Conservation (phyloP, 1,140 invertebrate species). For the Sycophaga agraensis region DNA sequence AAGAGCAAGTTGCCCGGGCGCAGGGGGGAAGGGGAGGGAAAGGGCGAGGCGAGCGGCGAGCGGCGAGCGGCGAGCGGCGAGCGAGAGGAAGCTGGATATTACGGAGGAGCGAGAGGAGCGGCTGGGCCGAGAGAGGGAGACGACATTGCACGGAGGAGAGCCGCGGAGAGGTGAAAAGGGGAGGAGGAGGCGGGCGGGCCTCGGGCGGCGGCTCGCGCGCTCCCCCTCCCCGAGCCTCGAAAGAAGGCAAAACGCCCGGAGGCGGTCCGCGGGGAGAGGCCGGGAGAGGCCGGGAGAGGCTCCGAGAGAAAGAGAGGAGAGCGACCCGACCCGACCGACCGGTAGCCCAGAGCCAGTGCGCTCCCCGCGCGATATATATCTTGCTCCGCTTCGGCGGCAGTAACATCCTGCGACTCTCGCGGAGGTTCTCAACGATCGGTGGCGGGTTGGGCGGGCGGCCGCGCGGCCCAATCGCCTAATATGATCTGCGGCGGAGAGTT, state of each 20-base stretch:
- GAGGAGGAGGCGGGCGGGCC: background rate
- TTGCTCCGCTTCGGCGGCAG: conserved; percentile 40
- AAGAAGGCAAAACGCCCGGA: conserved; percentile 40
- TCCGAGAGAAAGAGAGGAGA: conserved; percentile 38
- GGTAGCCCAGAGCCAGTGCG: conserved; percentile 41
- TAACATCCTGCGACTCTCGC: conserved; percentile 42
- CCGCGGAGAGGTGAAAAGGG: background rate
- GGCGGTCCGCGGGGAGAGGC: conserved; percentile 33
- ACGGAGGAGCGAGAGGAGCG: conserved; percentile 23
- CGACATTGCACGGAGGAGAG: background rate
- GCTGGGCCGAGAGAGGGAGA: conserved; percentile 1
- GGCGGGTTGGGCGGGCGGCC: background rate
- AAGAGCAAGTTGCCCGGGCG: conserved; percentile 36
- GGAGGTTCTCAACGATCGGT: conserved; percentile 48
- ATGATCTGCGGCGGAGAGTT: background rate
- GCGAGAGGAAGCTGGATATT: conserved; percentile 30
- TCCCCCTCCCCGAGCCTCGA: background rate
- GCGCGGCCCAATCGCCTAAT: conserved; percentile 16
- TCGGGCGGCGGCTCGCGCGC: background rate
- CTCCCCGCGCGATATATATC: conserved; percentile 43
- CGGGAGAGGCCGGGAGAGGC: conserved; percentile 19
- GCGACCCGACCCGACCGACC: conserved; percentile 53
- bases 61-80: conserved; percentile 12
- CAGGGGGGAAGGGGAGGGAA: conserved; percentile 33
- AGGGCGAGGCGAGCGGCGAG: conserved; percentile 17